Base-by-base conservation (phyloP, 1,140 invertebrate species). In the Drosophila murphyi region DNA sequence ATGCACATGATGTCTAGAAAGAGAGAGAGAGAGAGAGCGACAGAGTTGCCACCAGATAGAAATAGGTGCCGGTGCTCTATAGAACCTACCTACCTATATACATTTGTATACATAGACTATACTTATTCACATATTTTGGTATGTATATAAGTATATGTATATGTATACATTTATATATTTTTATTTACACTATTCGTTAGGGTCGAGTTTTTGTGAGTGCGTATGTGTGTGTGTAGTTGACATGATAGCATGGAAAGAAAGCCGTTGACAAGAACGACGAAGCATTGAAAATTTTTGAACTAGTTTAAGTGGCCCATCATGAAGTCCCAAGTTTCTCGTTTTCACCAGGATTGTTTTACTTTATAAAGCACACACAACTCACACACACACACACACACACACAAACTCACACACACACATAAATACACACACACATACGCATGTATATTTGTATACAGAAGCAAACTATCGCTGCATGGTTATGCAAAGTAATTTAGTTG, bases 221-320 rank as follows among this genome's bases (percentile, higher is more conserved):
- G n/a, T 71, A 10, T 59, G 74, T 76, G 67, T 78, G 69, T 64
- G 65, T 72, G 76, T 67, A 57, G 82, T 86, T 85, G 82, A 86
- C 82, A 85, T 80, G 77, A 78, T 69, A 77, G 78, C 57, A 59
- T 63, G 74, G 72, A 78, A 74, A 78, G 75, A 78, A 76, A 78
- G 76, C 63, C 73, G 76, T 79, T 76, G 76, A 79, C 76, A 73
- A 76, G 68, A 54, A 72, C 55, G 69, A 72, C 73, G 73, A 76
- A 64, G 73, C 76, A 79, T 79, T 79, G 76, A 87, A 83, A 89
- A 89, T 78, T 89, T 86, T 85, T 89, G 85, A 90, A 89, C 85
- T 89, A 89, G 85, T 89, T 89, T 89, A 89, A 89, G 85, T 89
- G 86, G 86, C 85, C 85, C 85, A 89, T 89, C 86, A 89, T 89